Evolutionary conservation across 1,140 invertebrate genomes (phyloP).

Genomic region (Zaprionus vittiger): DNA sequence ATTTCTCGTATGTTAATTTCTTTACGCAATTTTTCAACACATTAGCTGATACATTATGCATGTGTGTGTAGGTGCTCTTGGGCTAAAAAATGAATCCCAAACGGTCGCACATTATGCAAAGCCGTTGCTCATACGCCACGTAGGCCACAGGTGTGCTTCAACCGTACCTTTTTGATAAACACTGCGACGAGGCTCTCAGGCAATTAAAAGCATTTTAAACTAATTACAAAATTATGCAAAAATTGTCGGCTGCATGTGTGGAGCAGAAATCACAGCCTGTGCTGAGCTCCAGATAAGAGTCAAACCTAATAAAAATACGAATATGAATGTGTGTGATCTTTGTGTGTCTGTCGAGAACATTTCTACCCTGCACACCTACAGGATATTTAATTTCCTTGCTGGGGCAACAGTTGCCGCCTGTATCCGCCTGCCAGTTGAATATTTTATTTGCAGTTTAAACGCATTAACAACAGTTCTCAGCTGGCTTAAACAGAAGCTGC

Average conservation of each 20-base stretch:
- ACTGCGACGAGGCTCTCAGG: conserved; percentile 7
- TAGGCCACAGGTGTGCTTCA: conserved; percentile 46
- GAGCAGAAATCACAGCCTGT: conserved; percentile 30
- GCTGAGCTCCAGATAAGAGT: conserved; percentile 34
- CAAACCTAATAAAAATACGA: conserved; percentile 32
- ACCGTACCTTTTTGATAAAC: conserved; percentile 46
- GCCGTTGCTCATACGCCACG: conserved; percentile 40
- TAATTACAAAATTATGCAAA: conserved; percentile 76
- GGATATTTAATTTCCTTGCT: conserved; percentile 73
- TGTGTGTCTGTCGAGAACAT: conserved; percentile 8
- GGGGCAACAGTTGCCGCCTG: conserved; percentile 20
- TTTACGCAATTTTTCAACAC: conserved; percentile 4
- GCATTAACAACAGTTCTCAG: conserved; percentile 35
- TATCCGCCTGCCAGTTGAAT: conserved; percentile 42
- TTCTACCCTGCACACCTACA: conserved; percentile 23
- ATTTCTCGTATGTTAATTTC: conserved; percentile 6
- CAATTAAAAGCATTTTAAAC: conserved; percentile 69
- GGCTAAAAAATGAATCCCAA: conserved; percentile 14
- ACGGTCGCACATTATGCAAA: conserved; percentile 34
- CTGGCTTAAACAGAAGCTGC: neutral
- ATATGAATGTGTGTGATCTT: conserved; percentile 25
- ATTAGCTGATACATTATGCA: conserved; percentile 3
- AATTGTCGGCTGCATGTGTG: conserved; percentile 41
- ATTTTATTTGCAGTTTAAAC: conserved; percentile 46
- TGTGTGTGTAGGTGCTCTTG: neutral